phyloP scores from a whole-genome alignment of 2,113 vertebrate species.

The Pipa parva region DNA sequence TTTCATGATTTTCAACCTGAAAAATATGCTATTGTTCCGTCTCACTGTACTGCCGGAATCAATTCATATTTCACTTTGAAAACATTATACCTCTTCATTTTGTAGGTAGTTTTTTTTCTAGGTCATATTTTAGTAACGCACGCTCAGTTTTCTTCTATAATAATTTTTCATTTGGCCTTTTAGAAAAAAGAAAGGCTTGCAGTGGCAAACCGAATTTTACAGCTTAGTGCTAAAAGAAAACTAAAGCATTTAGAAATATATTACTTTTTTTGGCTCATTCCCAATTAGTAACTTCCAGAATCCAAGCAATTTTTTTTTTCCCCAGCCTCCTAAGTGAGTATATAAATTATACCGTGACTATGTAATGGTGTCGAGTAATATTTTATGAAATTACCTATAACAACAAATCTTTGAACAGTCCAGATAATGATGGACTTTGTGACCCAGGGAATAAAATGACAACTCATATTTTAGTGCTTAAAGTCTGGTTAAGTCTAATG shows the following conservation, averaged over 20 bases:
- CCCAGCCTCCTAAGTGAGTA: slow-evolving; percentile 42
- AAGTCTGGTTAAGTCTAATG: slow-evolving; percentile 32
- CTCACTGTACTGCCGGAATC: neutral
- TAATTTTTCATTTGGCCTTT: slow-evolving; percentile 26
- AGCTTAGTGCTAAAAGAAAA: slow-evolving; percentile 14
- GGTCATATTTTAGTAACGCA: slow-evolving; percentile 11
- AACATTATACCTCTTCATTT: slow-evolving; percentile 8
- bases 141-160: neutral
- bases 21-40: neutral
- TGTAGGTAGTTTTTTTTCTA: neutral
- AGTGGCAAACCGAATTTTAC: slow-evolving; percentile 18
- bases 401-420: slow-evolving; percentile 47
- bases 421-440: slow-evolving; percentile 46
- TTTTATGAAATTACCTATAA: slow-evolving; percentile 48
- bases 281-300: slow-evolving; percentile 31
- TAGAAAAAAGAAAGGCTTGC: slow-evolving; percentile 15
- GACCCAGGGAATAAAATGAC: slow-evolving; percentile 24
- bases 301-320: slow-evolving; percentile 22
- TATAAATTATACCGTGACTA: slow-evolving; percentile 45
- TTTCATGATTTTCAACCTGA: neutral
- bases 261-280: slow-evolving; percentile 22
- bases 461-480: slow-evolving; percentile 29
- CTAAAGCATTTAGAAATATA: slow-evolving; percentile 12
- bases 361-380: slow-evolving; percentile 46
- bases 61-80: slow-evolving; percentile 4